Evolutionary conservation across 2,113 vertebrate species (phyloP).

Genomic region (Halichoerus grypus): DNA sequence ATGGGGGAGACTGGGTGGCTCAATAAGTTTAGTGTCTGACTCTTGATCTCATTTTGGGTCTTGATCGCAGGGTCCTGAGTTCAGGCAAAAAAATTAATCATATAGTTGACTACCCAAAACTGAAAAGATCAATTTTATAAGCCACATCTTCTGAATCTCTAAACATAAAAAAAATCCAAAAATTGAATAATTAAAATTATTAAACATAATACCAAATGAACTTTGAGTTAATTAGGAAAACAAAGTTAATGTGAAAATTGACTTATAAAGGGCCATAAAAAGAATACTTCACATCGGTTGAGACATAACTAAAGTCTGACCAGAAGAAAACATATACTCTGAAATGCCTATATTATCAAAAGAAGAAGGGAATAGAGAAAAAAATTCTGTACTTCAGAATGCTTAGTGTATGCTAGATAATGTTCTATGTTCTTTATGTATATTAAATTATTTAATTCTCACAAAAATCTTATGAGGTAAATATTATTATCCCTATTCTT

Average conservation of each 20-base stretch:
- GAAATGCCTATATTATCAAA: not conserved
- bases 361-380: not conserved
- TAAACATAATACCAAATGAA: not conserved
- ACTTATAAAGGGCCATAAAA: not conserved
- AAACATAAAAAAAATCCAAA: not conserved
- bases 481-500: not conserved
- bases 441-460: not conserved
- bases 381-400: not conserved
- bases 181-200: not conserved
- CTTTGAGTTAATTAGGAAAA: not conserved
- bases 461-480: not conserved
- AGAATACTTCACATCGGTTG: not conserved
- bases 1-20: not conserved
- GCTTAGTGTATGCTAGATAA: not conserved
- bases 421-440: not conserved
- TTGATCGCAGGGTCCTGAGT: not conserved
- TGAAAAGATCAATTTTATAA: not conserved
- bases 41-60: not conserved
- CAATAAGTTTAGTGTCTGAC: not conserved
- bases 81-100: not conserved
- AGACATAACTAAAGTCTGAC: not conserved
- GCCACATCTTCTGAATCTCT: not conserved
- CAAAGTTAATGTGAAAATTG: not conserved
- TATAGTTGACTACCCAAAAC: not conserved
- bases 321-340: not conserved